Percentiles rank a stretch among this genome's conserved stretches.
phyloP scores from a whole-genome alignment of 2,797 vertebrate genomes.

The Psittacula derbiana region DNA sequence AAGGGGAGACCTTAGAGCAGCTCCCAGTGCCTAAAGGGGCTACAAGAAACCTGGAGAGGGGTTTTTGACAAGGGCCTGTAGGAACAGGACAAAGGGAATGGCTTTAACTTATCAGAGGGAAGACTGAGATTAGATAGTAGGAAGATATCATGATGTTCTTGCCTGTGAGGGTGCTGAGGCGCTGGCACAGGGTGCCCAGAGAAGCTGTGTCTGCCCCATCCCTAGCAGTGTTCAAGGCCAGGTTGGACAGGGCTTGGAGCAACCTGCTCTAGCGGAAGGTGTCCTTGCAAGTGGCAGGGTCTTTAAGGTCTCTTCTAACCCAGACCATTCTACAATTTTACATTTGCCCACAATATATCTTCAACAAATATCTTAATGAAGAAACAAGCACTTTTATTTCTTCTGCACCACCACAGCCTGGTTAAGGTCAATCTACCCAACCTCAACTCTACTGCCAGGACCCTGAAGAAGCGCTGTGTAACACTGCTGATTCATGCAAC shows the following conservation, averaged over 20 bases:
- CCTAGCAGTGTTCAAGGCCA: background rate
- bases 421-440: background rate
- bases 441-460: slow-evolving; percentile 3
- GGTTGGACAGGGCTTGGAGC: background rate
- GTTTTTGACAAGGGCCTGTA: background rate
- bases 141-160: background rate
- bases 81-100: background rate
- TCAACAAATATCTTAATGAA: background rate
- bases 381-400: background rate
- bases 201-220: background rate
- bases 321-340: background rate
- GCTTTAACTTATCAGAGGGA: background rate
- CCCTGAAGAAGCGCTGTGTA: background rate
- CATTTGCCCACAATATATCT: background rate
- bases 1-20: background rate
- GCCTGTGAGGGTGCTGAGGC: background rate
- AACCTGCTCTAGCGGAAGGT: background rate
- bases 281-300: background rate
- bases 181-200: background rate
- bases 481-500: background rate
- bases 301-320: background rate
- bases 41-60: background rate
- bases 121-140: background rate
- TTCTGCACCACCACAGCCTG: background rate
- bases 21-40: background rate